Evolutionary conservation across 1,140 invertebrate species (phyloP), one percentile per base, ranked within the genome.

Genomic region (Plectus sambesii): DNA sequence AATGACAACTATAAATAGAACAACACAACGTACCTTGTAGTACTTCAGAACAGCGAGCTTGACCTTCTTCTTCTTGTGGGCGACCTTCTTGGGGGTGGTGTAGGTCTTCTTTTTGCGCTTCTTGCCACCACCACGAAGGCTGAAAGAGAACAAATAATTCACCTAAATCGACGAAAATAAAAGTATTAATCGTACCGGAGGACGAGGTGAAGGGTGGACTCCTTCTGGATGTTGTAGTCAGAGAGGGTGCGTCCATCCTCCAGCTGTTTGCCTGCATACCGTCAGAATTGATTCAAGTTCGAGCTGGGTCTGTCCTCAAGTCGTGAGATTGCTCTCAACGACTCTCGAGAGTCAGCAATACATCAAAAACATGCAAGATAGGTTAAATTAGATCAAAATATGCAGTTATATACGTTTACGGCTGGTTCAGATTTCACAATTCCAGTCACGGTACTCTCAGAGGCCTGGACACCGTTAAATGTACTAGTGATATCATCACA

Each of bases 101-200:
- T 98, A 99, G 77, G 96, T 96, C 87, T 99, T 98, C 92, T 98
- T 99, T 88, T 99, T 99, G 58, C 92, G 81, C 73, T 99, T 99
- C 77, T 98, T 98, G 58, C 89, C 93, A 69, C 90, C 92, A 76
- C 90, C 93, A 62, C 86, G 77, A 25, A 97, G 78, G 53, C 64
- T 52, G n/a, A 67, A 9, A 48, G 51, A 22, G 20, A 40, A 35
- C 22, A 43, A 41, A 53, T n/a, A n/a, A 2, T 17, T 22, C 3
- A 26, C n/a, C n/a, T 5, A 47, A 8, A 33, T 55, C 26, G 5
- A 9, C 1, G 22, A 12, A 9, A 44, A 2, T 5, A 47, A 36
- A 6, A 9, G 20, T 25, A n/a, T 4, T 20, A 49, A 4, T 3
- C n/a, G 5, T 23, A 44, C 27, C 87, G 77, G 15, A 93, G 73